Evolutionary conservation across 2,888 invertebrate genomes (phyloP).

Genomic region (Leptopterna dolabrata): DNA sequence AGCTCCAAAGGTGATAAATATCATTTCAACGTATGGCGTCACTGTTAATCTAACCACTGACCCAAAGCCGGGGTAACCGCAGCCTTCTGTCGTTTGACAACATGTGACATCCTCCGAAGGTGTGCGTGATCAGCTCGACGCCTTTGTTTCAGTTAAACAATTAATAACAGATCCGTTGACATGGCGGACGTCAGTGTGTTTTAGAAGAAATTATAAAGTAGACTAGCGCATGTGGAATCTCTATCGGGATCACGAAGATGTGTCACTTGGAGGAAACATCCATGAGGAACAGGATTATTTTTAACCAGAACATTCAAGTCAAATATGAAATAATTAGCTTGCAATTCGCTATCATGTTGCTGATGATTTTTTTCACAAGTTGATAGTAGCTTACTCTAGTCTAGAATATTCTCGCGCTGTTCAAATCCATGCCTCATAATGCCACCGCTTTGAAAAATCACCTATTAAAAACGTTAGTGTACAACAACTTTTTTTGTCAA

Average conservation of each 20-base stretch:
- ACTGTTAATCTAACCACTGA: neutral
- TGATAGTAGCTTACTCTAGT: too few species aligned
- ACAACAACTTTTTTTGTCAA: too few species aligned
- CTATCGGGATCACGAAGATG: neutral
- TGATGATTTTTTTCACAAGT: too few species aligned
- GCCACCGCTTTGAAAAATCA: too few species aligned
- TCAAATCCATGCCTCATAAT: too few species aligned
- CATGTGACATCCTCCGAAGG: neutral
- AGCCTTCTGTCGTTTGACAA: neutral
- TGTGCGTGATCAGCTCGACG: neutral
- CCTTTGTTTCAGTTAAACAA: conserved; percentile 10
- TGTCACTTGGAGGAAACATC: neutral
- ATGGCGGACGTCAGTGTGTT: neutral
- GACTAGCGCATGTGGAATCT: neutral
- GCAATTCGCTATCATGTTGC: too few species aligned
- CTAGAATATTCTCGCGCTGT: too few species aligned
- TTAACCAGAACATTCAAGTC: too few species aligned
- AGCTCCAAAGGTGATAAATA: neutral
- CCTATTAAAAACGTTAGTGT: too few species aligned
- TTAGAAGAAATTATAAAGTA: neutral
- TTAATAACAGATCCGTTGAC: neutral
- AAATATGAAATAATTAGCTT: too few species aligned
- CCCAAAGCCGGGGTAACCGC: neutral
- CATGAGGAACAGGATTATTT: too few species aligned
- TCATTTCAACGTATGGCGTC: neutral